Base-by-base conservation (phyloP, 2,888 invertebrate species). In the Germaria angustata region DNA sequence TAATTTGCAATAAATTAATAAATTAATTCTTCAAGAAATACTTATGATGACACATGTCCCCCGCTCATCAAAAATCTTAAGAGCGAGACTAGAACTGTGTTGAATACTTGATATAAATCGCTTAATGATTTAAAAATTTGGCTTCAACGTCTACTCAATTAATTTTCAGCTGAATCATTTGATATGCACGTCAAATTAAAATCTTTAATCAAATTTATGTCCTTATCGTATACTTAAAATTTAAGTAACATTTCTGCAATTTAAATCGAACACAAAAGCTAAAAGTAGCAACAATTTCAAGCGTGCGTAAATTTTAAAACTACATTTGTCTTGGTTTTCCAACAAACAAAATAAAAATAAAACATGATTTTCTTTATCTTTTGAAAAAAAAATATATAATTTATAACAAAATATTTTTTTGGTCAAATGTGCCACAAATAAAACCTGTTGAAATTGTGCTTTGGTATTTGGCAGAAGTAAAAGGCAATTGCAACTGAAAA, bases 381-480 rank as follows among this genome's bases (percentile, higher is more conserved):
- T 49, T 7, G 8, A 5, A 61, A 73, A 36, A 11, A 53, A 15
- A 8, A 41, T 28, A 6, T 28, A 28, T 28, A 68, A 53, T 53
- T 51, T 32, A 28, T 32, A 44, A 2, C 44, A 44, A 65, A 46
- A 65, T n/a, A 39, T 63, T 69, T 75, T 73, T 68, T 61, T 53
- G 63, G 6, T 22, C 9, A 39, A 61, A 57, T 53, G 34, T 71
- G 57, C 68, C 59, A 20, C 61, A 65, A 49, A 53, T 22, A 77
- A 81, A 81, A 81, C 77, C 77, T 63, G 77, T 72, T 81, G 17
- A 49, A 71, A 57, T 32, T 55, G 17, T 81, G 22, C 72, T n/a
- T 55, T 66, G 57, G 44, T 34, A 66, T 72, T 65, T 77, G 53
- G 36, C 49, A 59, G 44, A 77, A 81, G 81, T 81, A 81, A 81